Evolutionary conservation across 2,113 vertebrate species (phyloP), one percentile per base, ranked within the genome.

Genomic region (Rhadina sibilatrix): DNA sequence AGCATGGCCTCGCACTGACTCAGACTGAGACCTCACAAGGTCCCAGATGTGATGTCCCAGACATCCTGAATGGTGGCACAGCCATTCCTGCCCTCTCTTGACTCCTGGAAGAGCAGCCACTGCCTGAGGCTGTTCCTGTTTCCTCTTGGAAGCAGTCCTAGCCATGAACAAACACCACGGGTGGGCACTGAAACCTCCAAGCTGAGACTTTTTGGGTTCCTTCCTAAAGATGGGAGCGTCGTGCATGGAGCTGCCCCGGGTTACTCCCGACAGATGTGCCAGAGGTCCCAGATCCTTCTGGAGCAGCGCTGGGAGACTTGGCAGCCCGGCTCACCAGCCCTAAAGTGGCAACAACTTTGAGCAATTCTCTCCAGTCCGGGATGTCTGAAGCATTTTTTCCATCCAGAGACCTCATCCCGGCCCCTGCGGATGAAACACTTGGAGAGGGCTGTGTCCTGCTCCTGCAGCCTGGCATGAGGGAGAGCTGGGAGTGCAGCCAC

Each of bases 401-500:
- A 53, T 35, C 10, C 75, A 20, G 38, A 5, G 11, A 28, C 42
- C 42, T 88, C 56, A 38, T 33, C 61, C 56, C 0, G 0, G 54
- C n/a, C 72, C 31, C 38, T 38, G 57, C 0, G 0, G 61, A 59
- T 6, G 11, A n/a, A 31, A 70, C 12, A 1, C 21, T 10, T 1
- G 5, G 38, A 35, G 22, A 64, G 28, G 37, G 24, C 6, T 35
- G 66, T 15, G 52, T 31, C 65, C 56, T 38, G 17, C 38, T 37
- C 40, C 60, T 42, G 64, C 54, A 60, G 65, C 1, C 0, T 33
- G 91, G 72, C 74, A 11, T 0, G 19, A 57, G 25, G 44, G 59
- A 59, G 57, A 79, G 21, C 59, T 77, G 27, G 17, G 68, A 35
- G 44, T 15, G 65, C 50, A 87, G 64, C 31, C 68, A 53, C 14